A percentile compares a stretch with the other conserved stretches of the same genome.
Conservation (phyloP, 2,113 vertebrate species). For the Eidolon helvum region DNA sequence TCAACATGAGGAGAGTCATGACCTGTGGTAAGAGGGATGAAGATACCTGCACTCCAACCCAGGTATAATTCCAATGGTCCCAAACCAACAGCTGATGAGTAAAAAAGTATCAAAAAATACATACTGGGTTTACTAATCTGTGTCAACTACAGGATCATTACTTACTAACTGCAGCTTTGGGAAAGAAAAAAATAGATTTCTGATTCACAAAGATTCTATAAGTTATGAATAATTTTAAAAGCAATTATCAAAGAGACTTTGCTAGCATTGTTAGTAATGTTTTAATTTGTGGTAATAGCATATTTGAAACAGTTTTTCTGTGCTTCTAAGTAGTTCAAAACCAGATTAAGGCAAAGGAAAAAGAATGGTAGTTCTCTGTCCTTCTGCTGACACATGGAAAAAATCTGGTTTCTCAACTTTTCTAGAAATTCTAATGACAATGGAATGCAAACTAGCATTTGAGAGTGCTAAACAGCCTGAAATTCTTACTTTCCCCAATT, state of each 20-base stretch:
- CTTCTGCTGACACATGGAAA: background rate
- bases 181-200: background rate
- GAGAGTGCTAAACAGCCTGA: background rate
- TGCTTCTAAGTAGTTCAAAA: conserved; percentile 8
- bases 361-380: background rate
- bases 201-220: conserved; percentile 5
- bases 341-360: conserved; percentile 11
- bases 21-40: background rate
- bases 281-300: conserved; percentile 8
- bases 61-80: background rate
- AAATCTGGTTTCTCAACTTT: conserved; percentile 22
- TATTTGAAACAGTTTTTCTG: background rate
- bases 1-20: background rate
- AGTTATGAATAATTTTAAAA: conserved; percentile 35
- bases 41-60: background rate
- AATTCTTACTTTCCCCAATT: background rate
- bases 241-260: conserved; percentile 32
- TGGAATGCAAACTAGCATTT: background rate
- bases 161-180: background rate
- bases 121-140: background rate
- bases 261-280: background rate
- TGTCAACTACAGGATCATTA: background rate
- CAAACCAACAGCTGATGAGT: background rate
- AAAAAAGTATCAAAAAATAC: background rate
- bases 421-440: conserved; percentile 10